Base-by-base conservation (phyloP, 2,113 vertebrate genomes). In the Alligator sinensis region DNA sequence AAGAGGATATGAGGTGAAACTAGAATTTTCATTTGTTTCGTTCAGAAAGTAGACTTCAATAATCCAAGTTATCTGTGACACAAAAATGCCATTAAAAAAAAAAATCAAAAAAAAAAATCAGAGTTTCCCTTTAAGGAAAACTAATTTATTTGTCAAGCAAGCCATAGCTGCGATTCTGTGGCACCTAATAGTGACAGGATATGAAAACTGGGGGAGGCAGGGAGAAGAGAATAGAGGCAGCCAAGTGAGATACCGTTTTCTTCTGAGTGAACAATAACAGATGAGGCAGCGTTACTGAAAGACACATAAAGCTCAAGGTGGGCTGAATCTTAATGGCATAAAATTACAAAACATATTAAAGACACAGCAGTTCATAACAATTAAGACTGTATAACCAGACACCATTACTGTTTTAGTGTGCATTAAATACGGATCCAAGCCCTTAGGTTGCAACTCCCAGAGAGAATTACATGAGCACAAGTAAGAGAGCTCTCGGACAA, bases 261-360 rank as follows among this genome's bases (percentile, higher is more conserved):
- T 14, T 62, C 27, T 78, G 10, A 58, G n/a, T 80, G 82, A 91
- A 94, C 79, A 90, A 80, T 22, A 11, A 78, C 4, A 84, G 57
- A 55, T 11, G 80, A 92, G 58, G 84, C 5, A 94, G 59, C 93
- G 27, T 80, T 25, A 60, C 47, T 9, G 55, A 63, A 16, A 81
- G 6, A 66, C 14, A 30, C 83, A 91, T 83, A 77, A 15, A 94
- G 78, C 77, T 93, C 88, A 94, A 95, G 72, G 86, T 77, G 86
- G 60, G 68, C 8, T 93, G 74, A 28, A 72, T 91, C 75, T 91
- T 95, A 94, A 89, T 63, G 58, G 82, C 76, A 88, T 1, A 47
- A 79, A 19, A 84, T 59, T 62, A n/a, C 10, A 9, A 82, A 96
- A 82, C 64, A 86, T 60, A 93, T 54, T 0, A 88, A 92, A 83